phyloP scores from a whole-genome alignment of 2,888 invertebrate species.

The Endomychus coccineus region DNA sequence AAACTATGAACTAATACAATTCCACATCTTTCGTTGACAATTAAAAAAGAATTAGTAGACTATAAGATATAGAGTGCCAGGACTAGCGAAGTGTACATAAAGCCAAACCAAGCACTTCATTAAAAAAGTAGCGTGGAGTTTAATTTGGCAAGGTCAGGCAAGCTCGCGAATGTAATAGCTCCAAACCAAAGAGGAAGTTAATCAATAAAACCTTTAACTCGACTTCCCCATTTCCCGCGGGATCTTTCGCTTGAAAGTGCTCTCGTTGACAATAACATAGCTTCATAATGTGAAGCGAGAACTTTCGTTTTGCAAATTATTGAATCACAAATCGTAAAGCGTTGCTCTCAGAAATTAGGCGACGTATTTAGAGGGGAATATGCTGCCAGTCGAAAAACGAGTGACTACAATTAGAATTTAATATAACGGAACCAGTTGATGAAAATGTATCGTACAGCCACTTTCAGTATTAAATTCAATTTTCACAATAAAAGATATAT shows the following conservation, averaged over 20 bases:
- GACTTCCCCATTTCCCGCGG: slow-evolving; percentile 33
- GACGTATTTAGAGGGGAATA: slow-evolving; percentile 24
- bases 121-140: slow-evolving; percentile 34
- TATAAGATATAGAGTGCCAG: too few relatives aligned
- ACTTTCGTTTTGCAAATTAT: slow-evolving; percentile 31
- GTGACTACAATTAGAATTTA: slow-evolving; percentile 26
- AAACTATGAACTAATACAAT: too few relatives aligned
- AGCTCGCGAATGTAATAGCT: slow-evolving; percentile 35
- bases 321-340: slow-evolving; percentile 35
- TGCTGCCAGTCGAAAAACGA: slow-evolving; percentile 22
- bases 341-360: slow-evolving; percentile 25
- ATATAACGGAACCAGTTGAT: slow-evolving; percentile 24
- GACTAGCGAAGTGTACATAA: too few relatives aligned
- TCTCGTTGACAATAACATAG: slow-evolving; percentile 26
- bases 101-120: slow-evolving; percentile 30
- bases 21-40: too few relatives aligned
- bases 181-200: slow-evolving; percentile 36
- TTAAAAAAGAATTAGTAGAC: too few relatives aligned
- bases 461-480: slow-evolving; percentile 22
- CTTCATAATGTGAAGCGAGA: slow-evolving; percentile 30
- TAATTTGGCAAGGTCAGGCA: slow-evolving; percentile 34
- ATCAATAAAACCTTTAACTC: slow-evolving; percentile 39
- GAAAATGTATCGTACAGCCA: slow-evolving; percentile 23
- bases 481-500: slow-evolving; percentile 18
- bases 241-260: slow-evolving; percentile 21